These are phyloP conservation scores for Ellobius talpinus DNA, from an alignment of 2,113 vertebrate species.

Conservation along the genomic window DNA sequence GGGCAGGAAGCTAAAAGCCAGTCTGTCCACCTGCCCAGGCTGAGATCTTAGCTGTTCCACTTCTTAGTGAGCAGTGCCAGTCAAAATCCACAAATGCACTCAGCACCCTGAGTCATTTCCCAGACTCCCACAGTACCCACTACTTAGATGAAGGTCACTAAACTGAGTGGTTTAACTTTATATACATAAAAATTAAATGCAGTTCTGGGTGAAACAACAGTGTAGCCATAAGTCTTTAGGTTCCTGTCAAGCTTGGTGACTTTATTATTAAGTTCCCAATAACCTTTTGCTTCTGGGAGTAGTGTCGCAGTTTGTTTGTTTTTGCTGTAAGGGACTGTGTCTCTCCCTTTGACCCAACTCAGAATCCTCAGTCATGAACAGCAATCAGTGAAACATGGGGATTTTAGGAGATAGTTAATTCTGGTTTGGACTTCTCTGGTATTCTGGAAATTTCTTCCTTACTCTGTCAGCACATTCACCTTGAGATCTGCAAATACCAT, in stretches of 20 bases:
- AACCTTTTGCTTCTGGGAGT: conserved; percentile 64
- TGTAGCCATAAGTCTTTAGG: conserved; percentile 12
- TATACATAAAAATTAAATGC: conserved; percentile 49
- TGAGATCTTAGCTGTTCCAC: neutral
- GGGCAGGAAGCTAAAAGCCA: neutral
- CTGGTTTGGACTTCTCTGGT: conserved; percentile 42
- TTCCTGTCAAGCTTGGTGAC: conserved; percentile 67
- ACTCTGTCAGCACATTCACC: conserved; percentile 68
- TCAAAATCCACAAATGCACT: neutral
- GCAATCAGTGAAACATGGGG: conserved; percentile 71
- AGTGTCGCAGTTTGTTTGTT: conserved; percentile 67
- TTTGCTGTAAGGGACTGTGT: conserved; percentile 50
- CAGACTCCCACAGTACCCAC: neutral
- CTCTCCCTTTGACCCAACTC: conserved; percentile 71
- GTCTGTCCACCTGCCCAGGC: neutral
- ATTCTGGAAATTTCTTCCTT: conserved; percentile 60
- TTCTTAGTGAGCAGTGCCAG: neutral
- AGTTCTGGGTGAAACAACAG: neutral
- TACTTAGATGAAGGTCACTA: neutral
- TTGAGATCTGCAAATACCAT: conserved; percentile 45
- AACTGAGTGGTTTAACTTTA: conserved; percentile 28
- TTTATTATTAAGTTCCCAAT: conserved; percentile 60
- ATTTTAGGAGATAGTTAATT: conserved; percentile 75
- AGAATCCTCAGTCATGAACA: conserved; percentile 72
- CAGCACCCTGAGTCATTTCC: neutral